These are phyloP conservation scores for Cephus spinipes DNA, from an alignment of 2,888 invertebrate species.

Conservation along the genomic window DNA sequence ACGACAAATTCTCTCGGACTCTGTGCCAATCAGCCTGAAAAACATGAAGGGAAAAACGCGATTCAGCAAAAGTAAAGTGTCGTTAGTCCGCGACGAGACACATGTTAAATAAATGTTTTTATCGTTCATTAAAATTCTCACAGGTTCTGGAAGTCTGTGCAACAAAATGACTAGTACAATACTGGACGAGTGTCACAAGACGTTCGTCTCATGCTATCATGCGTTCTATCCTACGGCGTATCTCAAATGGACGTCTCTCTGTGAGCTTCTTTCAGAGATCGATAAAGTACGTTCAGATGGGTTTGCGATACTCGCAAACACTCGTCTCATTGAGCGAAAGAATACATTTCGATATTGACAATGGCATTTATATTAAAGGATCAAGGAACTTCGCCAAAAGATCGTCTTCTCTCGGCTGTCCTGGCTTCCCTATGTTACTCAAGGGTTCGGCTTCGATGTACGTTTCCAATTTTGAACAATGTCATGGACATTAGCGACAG, in stretches of 20 bases:
- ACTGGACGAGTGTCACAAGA: conserved; percentile 89
- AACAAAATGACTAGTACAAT: conserved; percentile 78
- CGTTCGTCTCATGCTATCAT: conserved; percentile 92
- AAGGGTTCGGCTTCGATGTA: conserved; percentile 78
- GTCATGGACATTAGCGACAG: conserved; percentile 67
- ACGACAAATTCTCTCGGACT: conserved; percentile 85
- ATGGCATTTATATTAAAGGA: conserved; percentile 55
- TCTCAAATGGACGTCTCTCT: conserved; percentile 92
- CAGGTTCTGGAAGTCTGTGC: conserved; percentile 35
- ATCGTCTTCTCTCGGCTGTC: conserved; percentile 81
- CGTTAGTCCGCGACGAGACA: too few species aligned
- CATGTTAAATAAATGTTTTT: too few species aligned
- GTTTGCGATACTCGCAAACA: neutral
- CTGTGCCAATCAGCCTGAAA: conserved; percentile 66
- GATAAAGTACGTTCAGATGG: conserved; percentile 70
- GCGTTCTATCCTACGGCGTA: conserved; percentile 95
- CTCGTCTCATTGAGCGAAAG: too few species aligned
- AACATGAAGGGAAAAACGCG: conserved; percentile 53
- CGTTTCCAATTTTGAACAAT: conserved; percentile 77
- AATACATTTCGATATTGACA: neutral
- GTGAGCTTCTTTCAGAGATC: conserved; percentile 81
- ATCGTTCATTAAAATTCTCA: conserved; percentile 3
- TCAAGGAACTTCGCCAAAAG: conserved; percentile 67
- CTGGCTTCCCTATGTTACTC: conserved; percentile 88
- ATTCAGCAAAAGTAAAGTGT: conserved; percentile 41